Conservation (phyloP, 2,113 vertebrate genomes). For the Anarhynchus alexandrinus region DNA sequence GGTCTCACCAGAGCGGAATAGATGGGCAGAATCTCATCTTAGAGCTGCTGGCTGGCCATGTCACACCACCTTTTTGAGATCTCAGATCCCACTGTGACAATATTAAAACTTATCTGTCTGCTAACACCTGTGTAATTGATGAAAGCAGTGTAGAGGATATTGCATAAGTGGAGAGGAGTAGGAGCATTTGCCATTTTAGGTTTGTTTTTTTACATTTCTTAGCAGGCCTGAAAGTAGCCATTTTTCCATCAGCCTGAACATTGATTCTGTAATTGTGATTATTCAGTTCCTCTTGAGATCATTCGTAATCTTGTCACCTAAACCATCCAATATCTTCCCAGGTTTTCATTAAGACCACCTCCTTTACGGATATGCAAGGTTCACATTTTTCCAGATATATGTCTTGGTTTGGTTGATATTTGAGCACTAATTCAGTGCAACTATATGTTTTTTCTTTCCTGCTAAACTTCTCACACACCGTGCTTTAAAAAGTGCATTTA, state of each 20-base stretch:
- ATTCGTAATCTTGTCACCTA: fast-evolving
- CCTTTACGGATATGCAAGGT: not conserved
- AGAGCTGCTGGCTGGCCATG: not conserved
- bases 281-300: not conserved
- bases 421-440: not conserved
- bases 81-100: not conserved
- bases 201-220: not conserved
- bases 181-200: not conserved
- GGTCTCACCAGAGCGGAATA: too few relatives aligned
- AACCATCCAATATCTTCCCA: not conserved
- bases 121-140: not conserved
- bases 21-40: too few relatives aligned
- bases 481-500: not conserved
- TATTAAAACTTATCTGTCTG: not conserved
- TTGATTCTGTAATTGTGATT: not conserved
- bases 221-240: not conserved
- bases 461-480: not conserved
- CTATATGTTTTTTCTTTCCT: not conserved
- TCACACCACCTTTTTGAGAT: not conserved
- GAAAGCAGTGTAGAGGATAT: not conserved
- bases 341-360: not conserved
- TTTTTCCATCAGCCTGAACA: too few relatives aligned
- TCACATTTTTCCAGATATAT: not conserved
- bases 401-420: not conserved
- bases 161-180: not conserved